Conservation (phyloP, 2,113 vertebrate species). For the Cromileptes altivelis region DNA sequence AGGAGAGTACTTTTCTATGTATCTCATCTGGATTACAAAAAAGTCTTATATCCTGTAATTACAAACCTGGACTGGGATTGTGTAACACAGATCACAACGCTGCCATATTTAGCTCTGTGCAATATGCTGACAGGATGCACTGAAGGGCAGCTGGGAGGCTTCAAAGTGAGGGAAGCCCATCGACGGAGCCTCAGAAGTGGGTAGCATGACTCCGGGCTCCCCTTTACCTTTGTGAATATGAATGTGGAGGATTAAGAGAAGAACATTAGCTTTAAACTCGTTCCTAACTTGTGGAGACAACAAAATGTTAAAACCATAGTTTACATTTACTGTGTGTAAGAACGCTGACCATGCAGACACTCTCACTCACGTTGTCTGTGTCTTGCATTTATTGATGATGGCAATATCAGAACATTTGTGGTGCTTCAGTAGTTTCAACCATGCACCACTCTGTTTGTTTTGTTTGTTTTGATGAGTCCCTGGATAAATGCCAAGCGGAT, state of each 20-base stretch:
- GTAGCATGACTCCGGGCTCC: background rate
- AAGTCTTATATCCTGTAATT: background rate
- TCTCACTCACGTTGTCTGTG: background rate
- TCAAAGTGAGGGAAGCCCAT: conserved; percentile 21
- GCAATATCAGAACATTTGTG: background rate
- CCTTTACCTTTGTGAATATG: background rate
- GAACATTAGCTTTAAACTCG: background rate
- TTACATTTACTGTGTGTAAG: background rate
- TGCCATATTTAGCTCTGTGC: conserved; percentile 28
- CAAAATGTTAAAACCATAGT: background rate
- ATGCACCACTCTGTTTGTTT: too few relatives aligned
- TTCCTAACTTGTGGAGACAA: background rate
- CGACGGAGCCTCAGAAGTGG: conserved; percentile 3
- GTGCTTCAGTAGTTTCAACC: background rate
- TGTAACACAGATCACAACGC: conserved; percentile 28
- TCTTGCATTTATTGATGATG: background rate
- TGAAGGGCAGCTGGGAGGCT: conserved; percentile 12
- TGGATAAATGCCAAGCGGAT: background rate
- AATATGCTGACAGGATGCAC: conserved; percentile 27
- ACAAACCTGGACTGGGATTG: background rate
- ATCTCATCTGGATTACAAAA: background rate
- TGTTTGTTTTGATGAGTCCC: background rate
- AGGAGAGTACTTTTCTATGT: background rate
- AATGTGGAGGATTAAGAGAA: background rate
- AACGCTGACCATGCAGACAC: background rate